These are phyloP conservation scores for Heterodera carotae DNA, from an alignment of 1,140 invertebrate species.

Conservation along the genomic window DNA sequence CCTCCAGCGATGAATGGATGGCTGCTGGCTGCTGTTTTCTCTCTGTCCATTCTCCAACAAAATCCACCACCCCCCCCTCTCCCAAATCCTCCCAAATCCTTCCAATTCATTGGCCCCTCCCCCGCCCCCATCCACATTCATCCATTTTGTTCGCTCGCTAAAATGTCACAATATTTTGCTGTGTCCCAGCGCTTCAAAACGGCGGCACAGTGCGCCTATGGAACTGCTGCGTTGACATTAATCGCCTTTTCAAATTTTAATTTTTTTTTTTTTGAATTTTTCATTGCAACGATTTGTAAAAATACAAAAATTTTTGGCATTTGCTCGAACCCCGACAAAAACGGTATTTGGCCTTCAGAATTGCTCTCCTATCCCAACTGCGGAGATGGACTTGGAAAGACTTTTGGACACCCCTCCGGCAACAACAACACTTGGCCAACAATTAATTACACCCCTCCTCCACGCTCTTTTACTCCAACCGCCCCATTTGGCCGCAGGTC, in stretches of 20 bases:
- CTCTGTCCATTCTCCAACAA: too few species aligned
- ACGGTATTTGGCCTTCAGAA: too few species aligned
- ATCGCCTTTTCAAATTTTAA: background rate
- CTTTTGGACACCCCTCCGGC: too few species aligned
- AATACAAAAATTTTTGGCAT: too few species aligned
- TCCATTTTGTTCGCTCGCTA: background rate
- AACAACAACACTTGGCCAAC: background rate
- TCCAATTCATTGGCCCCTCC: background rate
- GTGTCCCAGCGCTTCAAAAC: background rate
- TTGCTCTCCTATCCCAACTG: too few species aligned
- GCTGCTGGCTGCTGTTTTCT: too few species aligned
- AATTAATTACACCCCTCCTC: background rate
- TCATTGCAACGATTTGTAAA: background rate
- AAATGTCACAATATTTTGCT: conserved; percentile 3
- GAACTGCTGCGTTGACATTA: background rate
- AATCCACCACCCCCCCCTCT: too few species aligned
- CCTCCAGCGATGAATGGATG: background rate
- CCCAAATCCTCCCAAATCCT: too few species aligned
- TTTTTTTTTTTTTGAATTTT: background rate
- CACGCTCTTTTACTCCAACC: background rate
- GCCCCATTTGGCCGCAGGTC: background rate
- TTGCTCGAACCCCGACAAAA: too few species aligned
- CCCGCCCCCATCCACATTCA: background rate
- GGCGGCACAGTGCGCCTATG: too few species aligned
- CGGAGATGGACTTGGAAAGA: too few species aligned